phyloP scores from a whole-genome alignment of 2,113 vertebrate species.

The Sigmodon hispidus region DNA sequence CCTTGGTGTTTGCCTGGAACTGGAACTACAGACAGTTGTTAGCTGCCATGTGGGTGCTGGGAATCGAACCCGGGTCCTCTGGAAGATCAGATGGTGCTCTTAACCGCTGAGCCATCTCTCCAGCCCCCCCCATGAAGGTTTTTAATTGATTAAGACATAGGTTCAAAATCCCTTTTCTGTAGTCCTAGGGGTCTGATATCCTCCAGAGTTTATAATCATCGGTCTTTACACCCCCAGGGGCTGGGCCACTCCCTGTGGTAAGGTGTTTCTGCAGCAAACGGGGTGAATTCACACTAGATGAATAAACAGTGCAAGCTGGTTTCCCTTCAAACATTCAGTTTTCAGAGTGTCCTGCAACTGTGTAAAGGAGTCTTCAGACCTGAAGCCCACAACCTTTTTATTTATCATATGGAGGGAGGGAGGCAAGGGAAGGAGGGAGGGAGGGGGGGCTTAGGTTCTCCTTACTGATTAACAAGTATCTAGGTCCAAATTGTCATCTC shows the following conservation, averaged over 20 bases:
- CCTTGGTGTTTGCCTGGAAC: too few relatives aligned
- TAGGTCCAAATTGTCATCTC: not conserved
- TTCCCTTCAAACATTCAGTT: not conserved
- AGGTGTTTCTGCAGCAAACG: constrained; percentile 23
- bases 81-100: too few relatives aligned
- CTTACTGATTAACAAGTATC: not conserved
- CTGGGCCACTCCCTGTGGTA: not conserved
- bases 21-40: too few relatives aligned
- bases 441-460: not conserved
- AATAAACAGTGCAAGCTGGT: not conserved
- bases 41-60: too few relatives aligned
- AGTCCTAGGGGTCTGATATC: not conserved
- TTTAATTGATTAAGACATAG: not conserved
- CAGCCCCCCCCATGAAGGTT: not conserved
- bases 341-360: not conserved
- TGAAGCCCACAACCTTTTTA: not conserved
- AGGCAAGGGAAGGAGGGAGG: not conserved
- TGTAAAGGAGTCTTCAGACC: not conserved
- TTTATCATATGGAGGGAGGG: not conserved
- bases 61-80: too few relatives aligned
- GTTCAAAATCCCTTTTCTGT: constrained; percentile 42
- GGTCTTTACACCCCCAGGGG: not conserved
- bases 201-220: not conserved
- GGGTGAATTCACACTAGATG: not conserved
- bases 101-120: too few relatives aligned